Percentiles rank a stretch among this genome's conserved stretches.
Conservation (phyloP, 2,888 invertebrate genomes). For the Dryocosmus kuriphilus region DNA sequence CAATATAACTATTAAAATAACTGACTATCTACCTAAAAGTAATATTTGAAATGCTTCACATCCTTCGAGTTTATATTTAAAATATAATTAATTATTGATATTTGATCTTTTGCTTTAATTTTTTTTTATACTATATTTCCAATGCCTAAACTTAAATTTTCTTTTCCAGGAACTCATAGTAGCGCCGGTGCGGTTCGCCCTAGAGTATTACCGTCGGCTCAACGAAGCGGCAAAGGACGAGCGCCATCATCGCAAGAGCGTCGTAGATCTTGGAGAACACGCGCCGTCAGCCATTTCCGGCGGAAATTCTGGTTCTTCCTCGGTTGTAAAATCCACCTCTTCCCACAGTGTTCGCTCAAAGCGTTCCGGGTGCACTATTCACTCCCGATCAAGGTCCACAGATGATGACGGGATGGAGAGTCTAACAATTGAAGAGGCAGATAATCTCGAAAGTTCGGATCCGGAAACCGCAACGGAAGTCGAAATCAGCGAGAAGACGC, state of each 20-base stretch:
- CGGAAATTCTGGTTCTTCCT: conserved; percentile 56
- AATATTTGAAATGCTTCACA: no score
- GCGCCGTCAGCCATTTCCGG: conserved; percentile 54
- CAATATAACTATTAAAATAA: no score
- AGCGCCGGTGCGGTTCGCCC: conserved; percentile 81
- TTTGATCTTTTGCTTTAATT: not conserved
- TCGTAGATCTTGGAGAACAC: conserved; percentile 73
- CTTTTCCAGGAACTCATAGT: conserved; percentile 81
- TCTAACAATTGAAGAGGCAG: conserved; percentile 78
- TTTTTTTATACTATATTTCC: not conserved
- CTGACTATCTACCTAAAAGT: no score
- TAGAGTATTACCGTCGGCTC: conserved; percentile 82
- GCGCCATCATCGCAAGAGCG: conserved; percentile 81
- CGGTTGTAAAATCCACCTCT: conserved; percentile 74
- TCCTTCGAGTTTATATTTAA: no score
- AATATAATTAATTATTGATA: no score
- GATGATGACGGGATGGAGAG: conserved; percentile 75
- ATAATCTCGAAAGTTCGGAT: conserved; percentile 79
- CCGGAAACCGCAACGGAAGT: conserved; percentile 86
- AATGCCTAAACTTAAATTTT: not conserved
- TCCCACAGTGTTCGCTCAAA: conserved; percentile 76
- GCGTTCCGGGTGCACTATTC: conserved; percentile 76
- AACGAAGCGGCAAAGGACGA: conserved; percentile 83
- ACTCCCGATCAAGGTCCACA: conserved; percentile 72
- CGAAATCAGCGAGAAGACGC: conserved; percentile 86